phyloP scores from a whole-genome alignment of 1,140 invertebrate genomes.

The Varroa destructor region DNA sequence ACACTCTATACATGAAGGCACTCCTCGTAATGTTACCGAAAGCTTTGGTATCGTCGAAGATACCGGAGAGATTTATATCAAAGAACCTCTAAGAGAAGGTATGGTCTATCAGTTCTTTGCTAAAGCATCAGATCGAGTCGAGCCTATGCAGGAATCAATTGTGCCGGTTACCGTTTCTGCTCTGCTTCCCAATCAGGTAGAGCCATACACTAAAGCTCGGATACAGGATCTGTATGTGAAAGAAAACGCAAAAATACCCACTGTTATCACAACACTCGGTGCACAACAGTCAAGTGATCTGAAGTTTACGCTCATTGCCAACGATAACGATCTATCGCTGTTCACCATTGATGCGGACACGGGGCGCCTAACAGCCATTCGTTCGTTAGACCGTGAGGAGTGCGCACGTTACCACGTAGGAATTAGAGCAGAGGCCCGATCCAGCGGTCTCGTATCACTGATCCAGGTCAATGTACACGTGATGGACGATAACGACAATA shows the following conservation, averaged over 20 bases:
- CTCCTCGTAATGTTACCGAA: constrained; percentile 46
- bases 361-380: constrained; percentile 57
- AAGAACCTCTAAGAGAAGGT: constrained; percentile 51
- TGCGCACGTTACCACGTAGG: constrained; percentile 58
- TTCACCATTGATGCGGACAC: constrained; percentile 55
- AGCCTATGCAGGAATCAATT: constrained; percentile 54
- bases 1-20: constrained; percentile 58
- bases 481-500: constrained; percentile 77
- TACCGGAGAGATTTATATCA: constrained; percentile 54
- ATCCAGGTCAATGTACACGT: constrained; percentile 65
- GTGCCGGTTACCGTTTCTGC: constrained; percentile 64
- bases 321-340: constrained; percentile 46
- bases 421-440: constrained; percentile 56
- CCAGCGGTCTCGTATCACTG: constrained; percentile 56
- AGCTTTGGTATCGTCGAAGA: constrained; percentile 53
- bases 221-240: constrained; percentile 61
- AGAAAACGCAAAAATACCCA: constrained; percentile 55
- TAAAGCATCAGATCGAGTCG: constrained; percentile 62
- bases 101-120: constrained; percentile 77
- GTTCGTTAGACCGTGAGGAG: constrained; percentile 60
- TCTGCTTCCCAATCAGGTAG: constrained; percentile 52
- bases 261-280: constrained; percentile 39
- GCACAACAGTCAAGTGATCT: constrained; percentile 37
- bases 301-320: constrained; percentile 55
- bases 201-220: constrained; percentile 57